A percentile compares a stretch with the other conserved stretches of the same genome.
phyloP scores from a whole-genome alignment of 2,797 vertebrate species.

The Dendrocincla tyrannina region DNA sequence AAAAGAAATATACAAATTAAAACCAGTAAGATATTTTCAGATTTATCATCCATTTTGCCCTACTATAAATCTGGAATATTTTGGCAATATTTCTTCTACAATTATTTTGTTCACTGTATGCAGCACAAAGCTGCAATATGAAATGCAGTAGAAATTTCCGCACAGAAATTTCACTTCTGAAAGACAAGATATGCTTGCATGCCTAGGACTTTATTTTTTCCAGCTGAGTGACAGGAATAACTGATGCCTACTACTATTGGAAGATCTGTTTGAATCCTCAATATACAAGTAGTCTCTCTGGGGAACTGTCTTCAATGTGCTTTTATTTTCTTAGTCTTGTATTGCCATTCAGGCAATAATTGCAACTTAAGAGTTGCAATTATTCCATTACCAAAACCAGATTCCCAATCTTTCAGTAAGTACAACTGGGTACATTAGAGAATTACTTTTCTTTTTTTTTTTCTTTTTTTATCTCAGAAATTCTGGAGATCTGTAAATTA shows the following conservation, averaged over 20 bases:
- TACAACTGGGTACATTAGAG: neutral
- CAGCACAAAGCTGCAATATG: neutral
- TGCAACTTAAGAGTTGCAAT: neutral
- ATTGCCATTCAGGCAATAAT: neutral
- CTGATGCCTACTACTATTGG: neutral
- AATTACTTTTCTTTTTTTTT: neutral
- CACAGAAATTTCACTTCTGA: neutral
- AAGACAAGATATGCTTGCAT: neutral
- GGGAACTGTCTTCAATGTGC: neutral
- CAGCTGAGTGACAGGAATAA: neutral
- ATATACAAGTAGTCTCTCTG: neutral
- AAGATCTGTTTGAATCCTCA: neutral
- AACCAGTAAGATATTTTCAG: neutral
- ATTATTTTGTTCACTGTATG: neutral
- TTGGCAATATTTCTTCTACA: neutral
- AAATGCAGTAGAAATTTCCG: neutral
- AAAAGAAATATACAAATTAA: neutral
- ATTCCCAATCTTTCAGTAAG: neutral
- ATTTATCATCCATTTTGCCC: neutral
- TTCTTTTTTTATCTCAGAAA: neutral
- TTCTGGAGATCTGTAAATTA: neutral
- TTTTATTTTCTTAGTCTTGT: neutral
- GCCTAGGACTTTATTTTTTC: neutral
- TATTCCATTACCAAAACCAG: neutral
- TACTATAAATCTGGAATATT: neutral